Conservation (phyloP, 2,797 vertebrate species). For the Myripristis jacobus region DNA sequence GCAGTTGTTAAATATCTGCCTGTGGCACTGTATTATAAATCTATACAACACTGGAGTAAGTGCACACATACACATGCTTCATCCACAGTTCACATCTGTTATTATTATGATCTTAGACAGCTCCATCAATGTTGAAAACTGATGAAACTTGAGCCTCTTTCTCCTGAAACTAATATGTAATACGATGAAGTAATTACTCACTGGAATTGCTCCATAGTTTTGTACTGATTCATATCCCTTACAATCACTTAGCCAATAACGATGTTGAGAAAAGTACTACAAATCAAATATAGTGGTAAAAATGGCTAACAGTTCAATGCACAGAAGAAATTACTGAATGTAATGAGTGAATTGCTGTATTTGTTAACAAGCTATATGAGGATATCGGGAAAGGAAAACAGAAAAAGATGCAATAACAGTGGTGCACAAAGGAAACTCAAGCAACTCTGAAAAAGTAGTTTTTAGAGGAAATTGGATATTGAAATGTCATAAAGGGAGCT, state of each 20-base stretch:
- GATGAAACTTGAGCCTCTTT: neutral
- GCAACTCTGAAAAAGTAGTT: conserved; percentile 19
- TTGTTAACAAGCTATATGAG: conserved; percentile 7
- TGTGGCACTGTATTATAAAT: conserved; percentile 1
- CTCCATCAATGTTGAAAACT: neutral
- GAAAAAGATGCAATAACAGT: conserved; percentile 30
- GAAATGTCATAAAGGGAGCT: conserved; percentile 52
- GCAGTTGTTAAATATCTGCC: conserved; percentile 1
- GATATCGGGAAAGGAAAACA: conserved; percentile 18
- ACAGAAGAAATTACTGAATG: neutral
- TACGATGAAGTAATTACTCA: neutral
- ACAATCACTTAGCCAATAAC: neutral
- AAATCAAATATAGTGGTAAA: neutral
- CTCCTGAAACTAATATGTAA: neutral
- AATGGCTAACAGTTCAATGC: neutral
- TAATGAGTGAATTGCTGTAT: conserved; percentile 25
- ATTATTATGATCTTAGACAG: conserved; percentile 13
- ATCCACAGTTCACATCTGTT: conserved; percentile 14
- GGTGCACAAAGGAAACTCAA: conserved; percentile 30
- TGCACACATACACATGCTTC: neutral
- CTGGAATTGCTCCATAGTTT: neutral
- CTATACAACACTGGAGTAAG: neutral
- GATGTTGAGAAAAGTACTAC: neutral
- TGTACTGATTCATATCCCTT: too few species aligned
- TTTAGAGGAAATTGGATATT: conserved; percentile 58